Percentiles rank a stretch among this genome's conserved stretches.
These are phyloP conservation scores for Danio rerio DNA, from an alignment of 2,113 vertebrate species.

Conservation along the genomic window GRCz12tu NC_133182.1:22386001-22386500, in stretches of 20 bases:
- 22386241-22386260: slow-evolving; percentile 6
- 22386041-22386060: slow-evolving; percentile 50
- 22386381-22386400: slow-evolving; percentile 53
- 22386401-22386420: slow-evolving; percentile 42
- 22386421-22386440: slow-evolving; percentile 43
- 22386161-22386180: neutral
- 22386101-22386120: slow-evolving; percentile 9
- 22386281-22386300: slow-evolving; percentile 8
- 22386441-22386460: slow-evolving; percentile 58
- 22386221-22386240: slow-evolving; percentile 9
- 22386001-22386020: slow-evolving; percentile 64
- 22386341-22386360: neutral
- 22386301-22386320: neutral
- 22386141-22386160: slow-evolving; percentile 8
- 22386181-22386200: neutral
- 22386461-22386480: slow-evolving; percentile 5
- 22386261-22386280: neutral
- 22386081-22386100: slow-evolving; percentile 53
- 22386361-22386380: slow-evolving; percentile 22
- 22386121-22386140: slow-evolving; percentile 17
- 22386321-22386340: neutral
- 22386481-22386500: slow-evolving; percentile 10
- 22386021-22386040: slow-evolving; percentile 48
- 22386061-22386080: slow-evolving; percentile 28
- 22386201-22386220: neutral